Conservation (phyloP, 2,888 invertebrate genomes). For the Hedya salicella region DNA sequence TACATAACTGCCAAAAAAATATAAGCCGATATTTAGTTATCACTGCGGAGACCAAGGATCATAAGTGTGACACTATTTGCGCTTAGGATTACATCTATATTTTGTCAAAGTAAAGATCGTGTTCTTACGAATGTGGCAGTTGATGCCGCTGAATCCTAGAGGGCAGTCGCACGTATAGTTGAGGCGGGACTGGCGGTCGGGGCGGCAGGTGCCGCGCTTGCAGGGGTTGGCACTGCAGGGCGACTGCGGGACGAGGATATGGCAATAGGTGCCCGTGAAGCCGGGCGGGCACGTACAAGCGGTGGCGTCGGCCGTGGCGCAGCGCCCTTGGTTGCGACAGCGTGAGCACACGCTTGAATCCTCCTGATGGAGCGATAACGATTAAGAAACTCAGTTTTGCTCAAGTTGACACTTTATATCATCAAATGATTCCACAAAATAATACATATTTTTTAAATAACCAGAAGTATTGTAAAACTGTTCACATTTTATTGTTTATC, state of each 20-base stretch:
- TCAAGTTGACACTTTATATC: no score
- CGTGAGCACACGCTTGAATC: slow-evolving; percentile 77
- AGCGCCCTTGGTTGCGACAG: slow-evolving; percentile 88
- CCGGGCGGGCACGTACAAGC: slow-evolving; percentile 83
- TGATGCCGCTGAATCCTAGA: slow-evolving; percentile 90
- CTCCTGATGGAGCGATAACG: slow-evolving; percentile 44
- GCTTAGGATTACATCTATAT: no score
- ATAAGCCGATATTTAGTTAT: no score
- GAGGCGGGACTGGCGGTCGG: slow-evolving; percentile 64
- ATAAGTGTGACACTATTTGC: no score
- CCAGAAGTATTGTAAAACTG: no score
- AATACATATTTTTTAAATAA: no score
- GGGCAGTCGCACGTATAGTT: slow-evolving; percentile 92
- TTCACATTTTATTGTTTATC: no score
- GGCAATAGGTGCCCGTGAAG: slow-evolving; percentile 70
- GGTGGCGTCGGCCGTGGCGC: slow-evolving; percentile 80
- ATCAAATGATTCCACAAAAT: no score
- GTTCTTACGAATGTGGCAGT: slow-evolving; percentile 90
- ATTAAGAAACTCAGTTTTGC: neutral
- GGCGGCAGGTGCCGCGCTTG: slow-evolving; percentile 91
- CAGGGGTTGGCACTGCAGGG: slow-evolving; percentile 75
- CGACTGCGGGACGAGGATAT: slow-evolving; percentile 62
- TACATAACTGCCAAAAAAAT: no score
- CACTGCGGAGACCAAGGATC: no score
- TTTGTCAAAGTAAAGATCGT: no score